Percentiles rank a stretch among this genome's conserved stretches.
These are phyloP conservation scores for Apamea monoglypha DNA, from an alignment of 2,888 invertebrate species.

Conservation along the genomic window DNA sequence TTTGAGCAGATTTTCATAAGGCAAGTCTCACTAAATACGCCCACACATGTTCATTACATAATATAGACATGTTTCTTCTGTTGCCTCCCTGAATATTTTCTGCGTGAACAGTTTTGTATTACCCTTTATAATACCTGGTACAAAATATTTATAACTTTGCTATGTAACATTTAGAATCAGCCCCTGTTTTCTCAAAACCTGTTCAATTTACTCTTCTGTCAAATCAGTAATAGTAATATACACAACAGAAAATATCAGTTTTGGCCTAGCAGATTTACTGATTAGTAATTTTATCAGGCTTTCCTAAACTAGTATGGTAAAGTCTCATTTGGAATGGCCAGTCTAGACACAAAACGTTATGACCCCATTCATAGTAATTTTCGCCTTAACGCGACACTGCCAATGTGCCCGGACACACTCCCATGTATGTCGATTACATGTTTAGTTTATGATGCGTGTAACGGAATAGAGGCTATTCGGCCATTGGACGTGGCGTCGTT, in stretches of 20 bases:
- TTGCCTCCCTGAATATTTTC: background rate
- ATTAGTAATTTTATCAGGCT: background rate
- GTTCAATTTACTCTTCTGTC: background rate
- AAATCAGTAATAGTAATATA: background rate
- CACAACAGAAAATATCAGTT: background rate
- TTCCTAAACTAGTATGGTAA: background rate
- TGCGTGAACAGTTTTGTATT: background rate
- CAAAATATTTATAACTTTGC: background rate
- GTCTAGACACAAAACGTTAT: conserved; percentile 42
- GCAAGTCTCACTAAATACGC: background rate
- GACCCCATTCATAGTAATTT: conserved; percentile 59
- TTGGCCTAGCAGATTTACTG: background rate
- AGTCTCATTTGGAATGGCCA: conserved; percentile 4
- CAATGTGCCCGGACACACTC: conserved; percentile 30
- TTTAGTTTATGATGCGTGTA: conserved; percentile 64
- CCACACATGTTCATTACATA: background rate
- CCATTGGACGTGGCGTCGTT: conserved; percentile 23
- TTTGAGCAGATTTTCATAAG: conserved; percentile 2
- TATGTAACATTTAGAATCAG: background rate
- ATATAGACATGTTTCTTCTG: background rate
- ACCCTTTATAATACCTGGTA: background rate
- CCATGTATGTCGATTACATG: conserved; percentile 58
- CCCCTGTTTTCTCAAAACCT: background rate
- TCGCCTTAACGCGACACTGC: conserved; percentile 32
- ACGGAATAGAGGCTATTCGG: conserved; percentile 50